A percentile compares a stretch with the other conserved stretches of the same genome.
Conservation (phyloP, 2,113 vertebrate genomes). For the Arizona elegans region DNA sequence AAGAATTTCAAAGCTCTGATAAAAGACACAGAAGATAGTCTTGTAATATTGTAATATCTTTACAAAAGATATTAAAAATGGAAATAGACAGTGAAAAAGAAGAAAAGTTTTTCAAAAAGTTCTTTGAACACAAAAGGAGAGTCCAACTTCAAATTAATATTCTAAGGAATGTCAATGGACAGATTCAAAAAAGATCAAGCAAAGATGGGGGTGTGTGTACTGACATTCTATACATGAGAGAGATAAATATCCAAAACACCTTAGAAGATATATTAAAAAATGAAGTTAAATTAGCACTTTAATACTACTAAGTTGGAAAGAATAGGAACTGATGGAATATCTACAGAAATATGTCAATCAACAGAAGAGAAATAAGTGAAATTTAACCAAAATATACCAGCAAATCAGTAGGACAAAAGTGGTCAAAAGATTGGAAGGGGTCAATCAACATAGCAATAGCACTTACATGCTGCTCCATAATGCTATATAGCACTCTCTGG, state of each 20-base stretch:
- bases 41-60: background rate
- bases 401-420: background rate
- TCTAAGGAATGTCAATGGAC: background rate
- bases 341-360: background rate
- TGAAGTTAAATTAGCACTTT: background rate
- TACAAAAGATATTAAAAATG: background rate
- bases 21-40: background rate
- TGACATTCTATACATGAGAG: background rate
- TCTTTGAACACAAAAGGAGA: background rate
- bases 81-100: background rate
- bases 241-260: background rate
- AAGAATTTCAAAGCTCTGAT: background rate
- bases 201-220: background rate
- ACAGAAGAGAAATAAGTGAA: background rate
- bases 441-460: background rate
- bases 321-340: background rate
- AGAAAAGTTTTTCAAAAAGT: background rate
- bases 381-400: background rate
- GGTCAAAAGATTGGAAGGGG: background rate
- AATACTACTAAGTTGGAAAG: background rate
- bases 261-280: background rate
- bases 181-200: background rate
- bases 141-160: background rate
- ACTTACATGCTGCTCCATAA: too few relatives aligned
- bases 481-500: too few relatives aligned